Conservation (phyloP, 2,113 vertebrate species). For the Gasterosteus nipponicus region DNA sequence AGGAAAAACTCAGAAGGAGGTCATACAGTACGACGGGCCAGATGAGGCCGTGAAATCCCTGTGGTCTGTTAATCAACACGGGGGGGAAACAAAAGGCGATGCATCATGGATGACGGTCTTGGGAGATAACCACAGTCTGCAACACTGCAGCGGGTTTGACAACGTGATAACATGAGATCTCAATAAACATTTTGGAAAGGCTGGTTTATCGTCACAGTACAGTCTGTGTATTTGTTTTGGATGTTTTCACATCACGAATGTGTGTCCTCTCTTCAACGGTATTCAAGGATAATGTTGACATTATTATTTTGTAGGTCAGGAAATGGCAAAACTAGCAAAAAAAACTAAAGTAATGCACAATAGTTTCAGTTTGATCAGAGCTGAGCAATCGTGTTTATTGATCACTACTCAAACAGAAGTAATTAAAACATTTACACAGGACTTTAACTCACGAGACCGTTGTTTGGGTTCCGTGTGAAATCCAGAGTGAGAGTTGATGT, state of each 20-base stretch:
- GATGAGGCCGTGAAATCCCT: conserved; percentile 47
- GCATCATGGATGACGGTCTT: conserved; percentile 22
- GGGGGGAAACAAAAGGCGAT: conserved; percentile 54
- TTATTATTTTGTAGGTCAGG: neutral
- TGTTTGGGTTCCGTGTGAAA: neutral
- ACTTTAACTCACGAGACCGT: neutral
- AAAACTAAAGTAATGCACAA: neutral
- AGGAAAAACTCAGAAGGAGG: conserved; percentile 41
- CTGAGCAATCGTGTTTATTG: no score
- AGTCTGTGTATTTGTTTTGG: conserved; percentile 1
- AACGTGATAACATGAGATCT: conserved; percentile 16
- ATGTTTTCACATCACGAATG: neutral
- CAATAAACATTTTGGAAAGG: conserved; percentile 34
- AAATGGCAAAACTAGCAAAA: no score
- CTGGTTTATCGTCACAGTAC: conserved; percentile 11
- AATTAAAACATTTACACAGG: neutral
- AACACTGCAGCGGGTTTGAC: conserved; percentile 23
- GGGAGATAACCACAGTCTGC: conserved; percentile 20
- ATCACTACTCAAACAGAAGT: no score
- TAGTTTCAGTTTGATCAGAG: no score
- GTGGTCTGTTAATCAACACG: conserved; percentile 50
- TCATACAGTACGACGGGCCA: conserved; percentile 41
- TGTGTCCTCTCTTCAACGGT: neutral
- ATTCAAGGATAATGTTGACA: neutral
- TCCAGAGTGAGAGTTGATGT: neutral